Conservation (phyloP, 2,888 invertebrate species). For the Sesia bembeciformis region DNA sequence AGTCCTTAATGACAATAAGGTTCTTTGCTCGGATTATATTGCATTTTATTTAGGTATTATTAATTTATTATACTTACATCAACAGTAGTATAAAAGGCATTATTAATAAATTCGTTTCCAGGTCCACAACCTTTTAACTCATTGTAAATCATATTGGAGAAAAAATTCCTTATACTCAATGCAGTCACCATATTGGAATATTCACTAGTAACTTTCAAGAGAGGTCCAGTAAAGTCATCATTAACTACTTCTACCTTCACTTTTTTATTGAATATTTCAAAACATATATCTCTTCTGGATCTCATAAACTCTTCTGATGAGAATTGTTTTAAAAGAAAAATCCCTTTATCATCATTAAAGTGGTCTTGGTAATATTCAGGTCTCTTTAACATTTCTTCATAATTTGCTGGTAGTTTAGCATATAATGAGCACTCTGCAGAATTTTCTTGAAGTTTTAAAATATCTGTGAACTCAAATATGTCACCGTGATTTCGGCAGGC, state of each 20-base stretch:
- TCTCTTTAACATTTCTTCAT: constrained; percentile 24
- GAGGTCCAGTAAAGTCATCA: constrained; percentile 33
- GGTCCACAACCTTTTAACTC: constrained; percentile 15
- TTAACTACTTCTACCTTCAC: constrained; percentile 30
- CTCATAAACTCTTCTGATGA: constrained; percentile 36
- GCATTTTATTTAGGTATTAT: neutral
- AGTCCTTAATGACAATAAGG: too few species aligned
- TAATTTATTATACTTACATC: constrained; percentile 30
- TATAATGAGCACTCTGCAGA: constrained; percentile 25
- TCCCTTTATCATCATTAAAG: constrained; percentile 22
- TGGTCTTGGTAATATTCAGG: constrained; percentile 13
- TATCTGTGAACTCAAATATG: constrained; percentile 29
- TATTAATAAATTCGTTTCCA: constrained; percentile 26
- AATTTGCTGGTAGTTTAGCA: constrained; percentile 37
- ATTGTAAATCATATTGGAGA: constrained; percentile 33
- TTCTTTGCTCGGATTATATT: too few species aligned
- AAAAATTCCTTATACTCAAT: constrained; percentile 38
- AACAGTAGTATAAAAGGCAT: constrained; percentile 32
- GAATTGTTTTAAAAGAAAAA: constrained; percentile 24
- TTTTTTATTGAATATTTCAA: constrained; percentile 28
- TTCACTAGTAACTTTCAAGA: constrained; percentile 30
- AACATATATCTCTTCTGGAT: constrained; percentile 22
- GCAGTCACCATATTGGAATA: constrained; percentile 23
- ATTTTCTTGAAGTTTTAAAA: constrained; percentile 3
- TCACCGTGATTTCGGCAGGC: constrained; percentile 21